Evolutionary conservation across 2,888 invertebrate species (phyloP).

Genomic region (Limulus polyphemus): DNA sequence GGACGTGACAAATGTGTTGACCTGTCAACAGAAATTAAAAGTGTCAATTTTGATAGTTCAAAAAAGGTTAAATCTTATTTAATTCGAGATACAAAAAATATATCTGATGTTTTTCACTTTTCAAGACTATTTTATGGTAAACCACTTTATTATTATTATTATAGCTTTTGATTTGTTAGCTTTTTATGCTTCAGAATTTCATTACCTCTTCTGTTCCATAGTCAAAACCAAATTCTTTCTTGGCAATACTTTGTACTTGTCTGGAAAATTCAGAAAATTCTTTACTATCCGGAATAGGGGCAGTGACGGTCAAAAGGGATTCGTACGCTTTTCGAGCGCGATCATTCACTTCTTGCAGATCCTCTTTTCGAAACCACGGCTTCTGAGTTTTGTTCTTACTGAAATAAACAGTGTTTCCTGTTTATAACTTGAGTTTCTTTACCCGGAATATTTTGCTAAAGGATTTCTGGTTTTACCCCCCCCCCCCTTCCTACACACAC

Average conservation of each 20-base stretch:
- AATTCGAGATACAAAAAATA: too few species aligned
- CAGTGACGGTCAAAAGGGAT: constrained; percentile 74
- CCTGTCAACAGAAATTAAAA: constrained; percentile 31
- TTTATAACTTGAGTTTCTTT: too few species aligned
- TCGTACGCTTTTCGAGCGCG: constrained; percentile 73
- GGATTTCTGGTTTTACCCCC: too few species aligned
- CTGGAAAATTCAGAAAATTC: constrained; percentile 65
- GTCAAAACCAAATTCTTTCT: constrained; percentile 34
- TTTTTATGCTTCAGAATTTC: too few species aligned
- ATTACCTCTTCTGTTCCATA: constrained; percentile 32
- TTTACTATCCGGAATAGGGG: constrained; percentile 49
- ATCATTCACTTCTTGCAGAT: constrained; percentile 65
- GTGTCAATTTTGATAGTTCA: too few species aligned
- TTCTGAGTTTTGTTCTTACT: constrained; percentile 40
- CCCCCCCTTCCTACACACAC: too few species aligned
- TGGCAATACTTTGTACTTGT: constrained; percentile 44
- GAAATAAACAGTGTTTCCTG: background rate
- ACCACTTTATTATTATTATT: too few species aligned
- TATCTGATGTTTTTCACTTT: too few species aligned
- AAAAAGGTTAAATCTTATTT: too few species aligned
- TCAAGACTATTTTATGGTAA: too few species aligned
- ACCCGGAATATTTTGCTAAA: too few species aligned
- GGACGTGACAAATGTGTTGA: constrained; percentile 84
- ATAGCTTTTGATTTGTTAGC: too few species aligned
- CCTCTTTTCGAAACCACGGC: constrained; percentile 75